Percentiles rank a stretch among this genome's conserved stretches.
Evolutionary conservation across 2,113 vertebrate species (phyloP).

Genomic region (Rynchops niger): DNA sequence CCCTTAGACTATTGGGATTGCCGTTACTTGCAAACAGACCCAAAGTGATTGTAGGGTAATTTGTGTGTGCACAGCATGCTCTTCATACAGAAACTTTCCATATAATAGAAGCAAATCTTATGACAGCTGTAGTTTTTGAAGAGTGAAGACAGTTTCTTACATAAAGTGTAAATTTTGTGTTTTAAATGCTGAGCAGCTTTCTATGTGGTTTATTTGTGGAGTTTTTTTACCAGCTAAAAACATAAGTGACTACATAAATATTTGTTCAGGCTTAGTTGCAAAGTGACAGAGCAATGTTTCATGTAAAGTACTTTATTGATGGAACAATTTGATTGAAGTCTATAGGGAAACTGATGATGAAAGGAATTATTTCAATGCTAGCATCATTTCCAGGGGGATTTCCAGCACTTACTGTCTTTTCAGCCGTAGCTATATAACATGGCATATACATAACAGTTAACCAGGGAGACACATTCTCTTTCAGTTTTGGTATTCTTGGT

Average conservation of each 20-base stretch:
- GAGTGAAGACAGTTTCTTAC: neutral
- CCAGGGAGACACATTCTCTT: neutral
- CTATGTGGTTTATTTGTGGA: neutral
- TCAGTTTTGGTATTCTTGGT: neutral
- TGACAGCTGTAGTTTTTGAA: neutral
- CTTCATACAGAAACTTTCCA: neutral
- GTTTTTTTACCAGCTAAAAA: slow-evolving; percentile 11
- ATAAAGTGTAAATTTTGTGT: neutral
- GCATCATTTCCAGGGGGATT: neutral
- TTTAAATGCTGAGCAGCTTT: slow-evolving; percentile 14
- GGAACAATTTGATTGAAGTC: slow-evolving; percentile 14
- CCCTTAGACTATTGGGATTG: neutral
- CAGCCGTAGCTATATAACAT: neutral
- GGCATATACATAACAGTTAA: neutral
- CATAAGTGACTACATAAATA: slow-evolving; percentile 13
- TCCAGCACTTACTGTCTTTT: neutral
- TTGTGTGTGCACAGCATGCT: neutral
- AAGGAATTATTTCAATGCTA: slow-evolving; percentile 1
- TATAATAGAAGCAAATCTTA: neutral
- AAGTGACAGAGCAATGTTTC: slow-evolving; percentile 17
- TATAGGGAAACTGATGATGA: neutral
- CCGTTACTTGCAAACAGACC: neutral
- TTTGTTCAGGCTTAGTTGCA: slow-evolving; percentile 15
- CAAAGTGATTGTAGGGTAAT: neutral
- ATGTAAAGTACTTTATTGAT: slow-evolving; percentile 1